Evolutionary conservation across 2,113 vertebrate species (phyloP).

Genomic region (Galbula dea): DNA sequence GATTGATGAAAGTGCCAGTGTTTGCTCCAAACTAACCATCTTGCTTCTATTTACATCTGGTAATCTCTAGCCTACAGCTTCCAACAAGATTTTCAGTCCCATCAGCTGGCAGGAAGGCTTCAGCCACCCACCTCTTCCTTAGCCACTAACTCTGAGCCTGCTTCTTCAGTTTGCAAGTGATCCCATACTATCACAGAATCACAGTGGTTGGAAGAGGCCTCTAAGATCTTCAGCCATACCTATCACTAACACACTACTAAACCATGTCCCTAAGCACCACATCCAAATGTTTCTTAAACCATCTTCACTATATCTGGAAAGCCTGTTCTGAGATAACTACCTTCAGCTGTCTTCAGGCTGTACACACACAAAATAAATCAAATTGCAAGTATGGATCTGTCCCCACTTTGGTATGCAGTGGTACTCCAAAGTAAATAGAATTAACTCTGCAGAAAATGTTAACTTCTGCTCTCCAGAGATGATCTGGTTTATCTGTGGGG

Average conservation of each 20-base stretch:
- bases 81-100: too few relatives aligned
- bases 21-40: neutral
- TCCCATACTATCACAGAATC: too few relatives aligned
- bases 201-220: too few relatives aligned
- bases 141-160: neutral
- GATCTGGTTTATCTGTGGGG: neutral
- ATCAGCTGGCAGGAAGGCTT: rapidly evolving
- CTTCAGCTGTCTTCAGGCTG: neutral
- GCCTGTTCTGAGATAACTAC: neutral
- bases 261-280: too few relatives aligned
- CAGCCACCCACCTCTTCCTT: neutral
- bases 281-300: too few relatives aligned
- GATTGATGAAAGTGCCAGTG: neutral
- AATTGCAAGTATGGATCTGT: neutral
- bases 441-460: neutral
- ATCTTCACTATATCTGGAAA: neutral
- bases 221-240: too few relatives aligned
- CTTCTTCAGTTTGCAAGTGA: neutral
- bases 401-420: neutral
- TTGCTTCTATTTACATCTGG: too few relatives aligned
- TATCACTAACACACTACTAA: too few relatives aligned
- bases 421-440: neutral
- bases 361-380: neutral
- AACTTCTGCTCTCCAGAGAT: neutral
- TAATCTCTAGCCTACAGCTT: too few relatives aligned